These are phyloP conservation scores for Sciaenops ocellatus DNA, from an alignment of 2,797 vertebrate species.

Conservation along the genomic window DNA sequence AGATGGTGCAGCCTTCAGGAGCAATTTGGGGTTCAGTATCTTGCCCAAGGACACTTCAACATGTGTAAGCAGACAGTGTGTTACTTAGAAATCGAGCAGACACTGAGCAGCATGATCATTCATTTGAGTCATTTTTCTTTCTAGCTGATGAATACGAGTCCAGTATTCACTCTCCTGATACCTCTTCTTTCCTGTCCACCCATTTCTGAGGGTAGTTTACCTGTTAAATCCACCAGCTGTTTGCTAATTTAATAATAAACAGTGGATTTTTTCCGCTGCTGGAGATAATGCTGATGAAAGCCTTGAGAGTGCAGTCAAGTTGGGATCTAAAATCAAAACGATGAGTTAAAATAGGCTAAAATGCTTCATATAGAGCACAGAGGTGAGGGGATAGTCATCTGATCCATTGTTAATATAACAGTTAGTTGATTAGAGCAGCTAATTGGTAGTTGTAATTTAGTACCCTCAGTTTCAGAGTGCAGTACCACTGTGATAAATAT, in stretches of 20 bases:
- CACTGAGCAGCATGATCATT: not conserved
- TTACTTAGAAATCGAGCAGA: not conserved
- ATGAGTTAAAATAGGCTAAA: not conserved
- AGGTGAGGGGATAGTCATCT: not conserved
- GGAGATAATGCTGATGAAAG: not conserved
- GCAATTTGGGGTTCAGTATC: no score
- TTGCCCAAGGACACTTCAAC: no score
- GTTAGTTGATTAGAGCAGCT: not conserved
- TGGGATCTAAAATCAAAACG: not conserved
- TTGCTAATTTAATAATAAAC: no score
- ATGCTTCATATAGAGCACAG: not conserved
- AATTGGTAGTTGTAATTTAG: no score
- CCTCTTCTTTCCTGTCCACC: not conserved
- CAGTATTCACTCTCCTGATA: not conserved
- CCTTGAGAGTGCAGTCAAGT: not conserved
- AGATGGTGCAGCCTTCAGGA: no score
- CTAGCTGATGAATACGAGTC: fast-evolving
- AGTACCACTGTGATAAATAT: no score
- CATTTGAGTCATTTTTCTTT: not conserved
- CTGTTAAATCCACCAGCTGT: not conserved
- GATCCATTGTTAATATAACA: not conserved
- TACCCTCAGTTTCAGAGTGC: no score
- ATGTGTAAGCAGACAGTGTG: not conserved
- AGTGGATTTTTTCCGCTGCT: not conserved
- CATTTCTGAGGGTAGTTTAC: not conserved